Base-by-base conservation (phyloP, 92 coral and sea anemone species). In the Zoanthus sansibaricus region DNA sequence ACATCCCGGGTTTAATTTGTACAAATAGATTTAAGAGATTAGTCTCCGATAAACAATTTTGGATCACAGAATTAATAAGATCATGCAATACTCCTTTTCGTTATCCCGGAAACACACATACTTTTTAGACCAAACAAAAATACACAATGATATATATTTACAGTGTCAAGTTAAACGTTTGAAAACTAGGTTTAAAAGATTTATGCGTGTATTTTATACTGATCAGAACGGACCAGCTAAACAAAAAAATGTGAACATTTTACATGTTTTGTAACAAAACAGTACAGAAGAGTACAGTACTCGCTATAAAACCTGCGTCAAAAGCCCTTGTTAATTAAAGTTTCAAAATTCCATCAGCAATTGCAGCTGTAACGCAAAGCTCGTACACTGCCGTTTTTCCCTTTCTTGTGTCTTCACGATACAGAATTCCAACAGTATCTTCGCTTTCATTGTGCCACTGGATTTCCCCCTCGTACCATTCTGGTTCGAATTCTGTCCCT, bases 401-500 rank as follows among this genome's bases (percentile, higher is more conserved):
- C 52, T 37, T 84, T 73, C 18, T 55, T 69, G 78, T 31, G 17
- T 84, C 88, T 84, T 84, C 72, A 30, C 82, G 80, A 67, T 84
- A 84, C 20, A 84, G 80, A 55, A 84, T 72, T 15, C 87, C 87
- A 72, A 84, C 87, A 8, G 88, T 84, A 69, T 84, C 72, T 6
- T 73, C 33, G 69, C 75, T 75, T 15, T 72, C 82, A 20, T 84
- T 33, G 71, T 25, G 31, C 88, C 88, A 84, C 48, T 84, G 88
- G 44, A 73, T 72, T n/a, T 84, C 73, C n/a, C 88, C 88, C 45
- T 74, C 71, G 5, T 84, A 84, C 88, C 88, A 84, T 32, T 82
- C 88, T 13, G 72, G 87, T 68, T 56, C 69, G 42, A 84, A 85
- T 37, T 31, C 72, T 59, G 75, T 74, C 12, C 88, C 88, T 18